Conservation (phyloP, 2,888 invertebrate species). For the Ophion ventricosus region DNA sequence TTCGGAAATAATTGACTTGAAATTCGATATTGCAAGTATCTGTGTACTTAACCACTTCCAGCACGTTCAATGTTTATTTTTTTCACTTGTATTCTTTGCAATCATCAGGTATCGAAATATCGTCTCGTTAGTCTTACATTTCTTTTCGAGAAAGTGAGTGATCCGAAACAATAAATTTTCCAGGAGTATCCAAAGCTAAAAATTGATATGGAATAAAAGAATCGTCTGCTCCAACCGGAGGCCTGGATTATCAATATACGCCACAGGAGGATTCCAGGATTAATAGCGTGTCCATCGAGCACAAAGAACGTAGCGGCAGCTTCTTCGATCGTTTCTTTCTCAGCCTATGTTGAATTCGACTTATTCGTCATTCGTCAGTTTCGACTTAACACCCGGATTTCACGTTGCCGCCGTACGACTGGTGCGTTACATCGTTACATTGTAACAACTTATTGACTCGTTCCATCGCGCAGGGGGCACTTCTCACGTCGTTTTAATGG, state of each 20-base stretch:
- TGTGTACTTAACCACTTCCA: no score
- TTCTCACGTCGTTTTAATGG: conserved; percentile 66
- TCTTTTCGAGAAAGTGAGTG: not conserved
- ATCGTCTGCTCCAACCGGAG: not conserved
- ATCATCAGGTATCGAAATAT: no score
- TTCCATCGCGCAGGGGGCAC: conserved; percentile 44
- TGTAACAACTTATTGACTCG: conserved; percentile 65
- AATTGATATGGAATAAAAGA: not conserved
- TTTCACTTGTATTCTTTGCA: no score
- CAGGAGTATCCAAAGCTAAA: not conserved
- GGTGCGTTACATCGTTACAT: conserved; percentile 42
- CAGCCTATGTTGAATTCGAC: not conserved
- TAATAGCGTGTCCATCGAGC: not conserved
- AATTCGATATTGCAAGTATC: no score
- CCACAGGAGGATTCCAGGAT: not conserved
- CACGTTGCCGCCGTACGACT: conserved; percentile 14
- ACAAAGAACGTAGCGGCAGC: conserved; percentile 9
- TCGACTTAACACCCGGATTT: conserved; percentile 40
- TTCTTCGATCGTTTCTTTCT: not conserved
- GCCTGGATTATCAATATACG: conserved; percentile 1
- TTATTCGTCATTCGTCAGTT: conserved; percentile 38
- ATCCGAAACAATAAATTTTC: not conserved
- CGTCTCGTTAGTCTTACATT: not conserved
- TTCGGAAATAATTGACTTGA: not conserved
- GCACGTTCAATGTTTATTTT: no score